Base-by-base conservation (phyloP, 2,888 invertebrate species). In the Myathropa florea region DNA sequence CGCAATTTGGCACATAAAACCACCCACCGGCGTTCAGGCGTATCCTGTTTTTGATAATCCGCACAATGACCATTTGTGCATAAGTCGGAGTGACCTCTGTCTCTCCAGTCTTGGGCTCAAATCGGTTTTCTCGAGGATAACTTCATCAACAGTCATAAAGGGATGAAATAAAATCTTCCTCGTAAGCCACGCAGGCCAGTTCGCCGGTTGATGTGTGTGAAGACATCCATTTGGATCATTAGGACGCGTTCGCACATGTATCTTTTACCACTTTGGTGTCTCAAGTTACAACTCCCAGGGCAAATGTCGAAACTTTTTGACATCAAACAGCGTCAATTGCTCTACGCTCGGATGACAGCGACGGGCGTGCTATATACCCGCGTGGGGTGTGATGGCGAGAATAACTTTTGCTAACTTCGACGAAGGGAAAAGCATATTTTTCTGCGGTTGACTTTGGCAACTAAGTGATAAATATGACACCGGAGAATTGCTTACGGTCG, bases 381-480 rank as follows among this genome's bases (percentile, higher is more conserved):
- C 24, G n/a, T 26, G 14, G n/a, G 1, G 28, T 28, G 6, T 6
- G 26, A 26, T 14, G 60, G 26, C 7, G 24, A 4, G 26, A 3
- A 26, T 26, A 39, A 60, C 67, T 60, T 67, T 61, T n/a, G 53
- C 76, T 60, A 53, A 76, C 75, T 67, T 76, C 33, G 39, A 46
- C 59, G n/a, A n/a, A 65, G 59, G 67, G 33, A 76, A 28, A n/a
- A 46, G 18, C n/a, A 33, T 46, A 76, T 33, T 60, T 65, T 67
- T 60, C 46, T 60, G 59, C 24, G 76, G 46, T 60, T 46, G 24
- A 76, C 67, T 76, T 76, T 67, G 60, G 46, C 18, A 76, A 67
- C 76, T 67, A 60, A 60, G 60, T 68, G 60, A 67, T 68, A 61
- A 60, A 67, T 60, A 61, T 76, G 67, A 68, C 76, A 67, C 67